These are phyloP conservation scores for Allobates femoralis DNA, from an alignment of 2,797 vertebrate genomes.

Conservation along the genomic window DNA sequence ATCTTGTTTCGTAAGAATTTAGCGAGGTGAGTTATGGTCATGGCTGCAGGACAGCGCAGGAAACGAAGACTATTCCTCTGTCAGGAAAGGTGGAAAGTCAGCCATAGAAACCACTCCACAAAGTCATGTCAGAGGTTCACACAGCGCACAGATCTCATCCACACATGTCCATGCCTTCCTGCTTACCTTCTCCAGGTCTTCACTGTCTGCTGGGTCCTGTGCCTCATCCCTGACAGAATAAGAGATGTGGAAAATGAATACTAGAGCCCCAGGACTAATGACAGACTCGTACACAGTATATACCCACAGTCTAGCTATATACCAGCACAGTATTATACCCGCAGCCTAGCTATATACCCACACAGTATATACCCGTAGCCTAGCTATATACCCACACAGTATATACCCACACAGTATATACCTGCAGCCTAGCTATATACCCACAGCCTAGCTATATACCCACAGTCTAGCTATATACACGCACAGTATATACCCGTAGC, in stretches of 20 bases:
- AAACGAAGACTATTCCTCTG: conserved; percentile 77
- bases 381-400: conserved; percentile 71
- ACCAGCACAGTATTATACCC: too few relatives aligned
- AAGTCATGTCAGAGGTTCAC: neutral
- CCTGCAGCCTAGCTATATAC: too few relatives aligned
- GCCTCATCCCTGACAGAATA: conserved; percentile 72
- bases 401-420: too few relatives aligned
- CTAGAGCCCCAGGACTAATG: neutral
- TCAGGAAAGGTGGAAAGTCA: conserved; percentile 30
- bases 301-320: too few relatives aligned
- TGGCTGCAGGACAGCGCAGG: conserved; percentile 81
- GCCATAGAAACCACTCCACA: neutral
- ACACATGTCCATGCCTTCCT: neutral
- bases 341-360: neutral
- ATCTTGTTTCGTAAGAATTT: conserved; percentile 85
- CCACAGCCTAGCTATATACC: too few relatives aligned
- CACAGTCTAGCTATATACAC: neutral
- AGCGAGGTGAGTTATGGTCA: conserved; percentile 81
- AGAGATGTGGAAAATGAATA: neutral
- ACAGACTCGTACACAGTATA: neutral
- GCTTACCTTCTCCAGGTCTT: conserved; percentile 78
- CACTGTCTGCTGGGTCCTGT: conserved; percentile 71
- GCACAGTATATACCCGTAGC: too few relatives aligned
- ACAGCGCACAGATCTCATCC: neutral
- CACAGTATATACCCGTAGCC: too few relatives aligned